Conservation (phyloP, 2,888 invertebrate genomes). For the Lepidochitona cinerea region DNA sequence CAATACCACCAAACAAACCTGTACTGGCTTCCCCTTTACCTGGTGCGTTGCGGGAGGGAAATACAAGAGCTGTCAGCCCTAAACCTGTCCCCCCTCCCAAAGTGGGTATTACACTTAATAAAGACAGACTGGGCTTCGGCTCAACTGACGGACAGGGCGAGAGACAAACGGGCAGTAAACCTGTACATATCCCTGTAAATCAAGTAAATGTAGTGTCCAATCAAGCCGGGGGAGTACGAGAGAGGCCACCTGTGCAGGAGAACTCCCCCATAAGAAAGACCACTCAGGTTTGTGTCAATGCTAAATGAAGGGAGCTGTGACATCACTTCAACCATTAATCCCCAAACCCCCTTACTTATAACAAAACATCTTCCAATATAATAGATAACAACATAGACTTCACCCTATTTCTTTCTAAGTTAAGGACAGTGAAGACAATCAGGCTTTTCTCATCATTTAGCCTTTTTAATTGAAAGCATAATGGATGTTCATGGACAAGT, state of each 20-base stretch:
- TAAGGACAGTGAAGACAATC: no score
- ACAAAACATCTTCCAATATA: no score
- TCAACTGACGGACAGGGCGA: constrained; percentile 19
- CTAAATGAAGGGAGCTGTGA: constrained; percentile 51
- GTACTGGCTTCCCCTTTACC: constrained; percentile 39
- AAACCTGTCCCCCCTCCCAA: constrained; percentile 56
- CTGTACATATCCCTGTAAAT: constrained; percentile 60
- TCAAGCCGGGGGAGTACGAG: constrained; percentile 32
- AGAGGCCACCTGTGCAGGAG: constrained; percentile 45
- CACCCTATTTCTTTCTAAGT: no score
- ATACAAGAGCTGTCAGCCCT: not conserved
- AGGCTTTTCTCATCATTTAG: no score
- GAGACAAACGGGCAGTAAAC: constrained; percentile 22
- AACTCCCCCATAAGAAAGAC: constrained; percentile 58
- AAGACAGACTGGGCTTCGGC: constrained; percentile 33
- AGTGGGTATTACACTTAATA: constrained; percentile 47
- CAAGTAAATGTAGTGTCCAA: constrained; percentile 57
- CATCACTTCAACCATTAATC: no score
- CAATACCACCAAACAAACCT: constrained; percentile 69
- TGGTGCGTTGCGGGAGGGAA: not conserved
- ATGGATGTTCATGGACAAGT: no score
- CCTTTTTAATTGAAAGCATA: no score
- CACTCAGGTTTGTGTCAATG: constrained; percentile 65
- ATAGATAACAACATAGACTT: no score
- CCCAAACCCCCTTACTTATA: no score